A percentile compares a stretch with the other conserved stretches of the same genome.
These are phyloP conservation scores for Silurus meridionalis DNA, from an alignment of 2,113 vertebrate genomes.

Conservation along the genomic window DNA sequence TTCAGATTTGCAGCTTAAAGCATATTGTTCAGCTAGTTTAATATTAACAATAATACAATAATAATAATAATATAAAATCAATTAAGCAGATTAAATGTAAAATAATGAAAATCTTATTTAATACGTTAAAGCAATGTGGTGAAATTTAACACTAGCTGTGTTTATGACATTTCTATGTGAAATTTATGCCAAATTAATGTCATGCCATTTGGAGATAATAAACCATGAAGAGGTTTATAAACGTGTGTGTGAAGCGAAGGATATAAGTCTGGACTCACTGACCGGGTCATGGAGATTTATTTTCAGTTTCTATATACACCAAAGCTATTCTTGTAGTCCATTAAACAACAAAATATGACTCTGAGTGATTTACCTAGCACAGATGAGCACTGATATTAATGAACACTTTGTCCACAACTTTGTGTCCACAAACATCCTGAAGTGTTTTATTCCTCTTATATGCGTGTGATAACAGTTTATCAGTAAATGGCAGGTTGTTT, in stretches of 20 bases:
- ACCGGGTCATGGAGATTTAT: not conserved
- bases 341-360: not conserved
- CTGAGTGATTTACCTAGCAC: not conserved
- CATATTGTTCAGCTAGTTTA: not conserved
- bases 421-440: not conserved
- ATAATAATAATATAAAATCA: not conserved
- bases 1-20: not conserved
- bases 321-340: not conserved
- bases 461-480: not conserved
- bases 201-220: not conserved
- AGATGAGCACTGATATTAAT: too few relatives aligned
- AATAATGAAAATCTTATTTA: not conserved
- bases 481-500: not conserved
- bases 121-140: not conserved
- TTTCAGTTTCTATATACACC: not conserved
- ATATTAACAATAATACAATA: not conserved
- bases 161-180: not conserved
- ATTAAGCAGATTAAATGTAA: not conserved
- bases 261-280: not conserved
- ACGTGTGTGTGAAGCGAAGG: not conserved
- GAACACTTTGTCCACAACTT: too few relatives aligned
- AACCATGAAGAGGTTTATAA: not conserved
- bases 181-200: not conserved
- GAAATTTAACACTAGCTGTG: not conserved
- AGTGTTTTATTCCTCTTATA: not conserved